phyloP scores from a whole-genome alignment of 2,797 vertebrate species.

The Enteromius fasciolatus region DNA sequence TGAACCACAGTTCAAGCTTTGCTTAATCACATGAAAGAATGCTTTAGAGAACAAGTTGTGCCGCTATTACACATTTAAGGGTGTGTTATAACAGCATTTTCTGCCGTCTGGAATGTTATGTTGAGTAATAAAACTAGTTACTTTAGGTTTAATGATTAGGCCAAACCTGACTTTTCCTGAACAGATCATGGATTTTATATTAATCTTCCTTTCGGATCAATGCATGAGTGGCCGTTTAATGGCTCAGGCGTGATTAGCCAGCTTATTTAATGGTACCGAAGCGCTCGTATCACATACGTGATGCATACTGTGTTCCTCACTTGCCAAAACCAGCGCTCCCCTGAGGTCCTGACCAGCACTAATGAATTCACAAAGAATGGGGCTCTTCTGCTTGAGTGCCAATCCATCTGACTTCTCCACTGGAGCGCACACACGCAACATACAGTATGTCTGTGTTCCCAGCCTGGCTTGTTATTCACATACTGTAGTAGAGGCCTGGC shows the following conservation, averaged over 20 bases:
- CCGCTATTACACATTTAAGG: conserved; percentile 15
- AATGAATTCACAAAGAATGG: conserved; percentile 54
- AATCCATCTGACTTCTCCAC: conserved; percentile 49
- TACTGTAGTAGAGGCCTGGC: conserved; percentile 11
- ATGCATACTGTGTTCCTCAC: background rate
- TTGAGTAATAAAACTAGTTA: background rate
- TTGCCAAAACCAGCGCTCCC: conserved; percentile 39
- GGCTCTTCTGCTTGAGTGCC: conserved; percentile 49
- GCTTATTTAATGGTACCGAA: conserved; percentile 5
- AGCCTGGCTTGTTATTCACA: conserved; percentile 40
- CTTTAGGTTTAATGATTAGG: background rate
- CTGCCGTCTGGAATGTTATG: conserved; percentile 20
- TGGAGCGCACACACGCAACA: conserved; percentile 22
- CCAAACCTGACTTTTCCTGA: background rate
- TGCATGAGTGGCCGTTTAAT: background rate
- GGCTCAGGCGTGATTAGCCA: conserved; percentile 12
- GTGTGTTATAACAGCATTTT: conserved; percentile 18
- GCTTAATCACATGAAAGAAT: background rate
- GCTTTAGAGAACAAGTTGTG: background rate
- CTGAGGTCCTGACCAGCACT: conserved; percentile 44
- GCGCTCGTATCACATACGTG: background rate
- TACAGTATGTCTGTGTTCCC: conserved; percentile 40
- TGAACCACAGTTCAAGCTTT: too few species aligned
- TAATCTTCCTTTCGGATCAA: background rate
- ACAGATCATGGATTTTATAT: conserved; percentile 10